These are phyloP conservation scores for Patella depressa DNA, from an alignment of 2,888 invertebrate genomes.

Conservation along the genomic window DNA sequence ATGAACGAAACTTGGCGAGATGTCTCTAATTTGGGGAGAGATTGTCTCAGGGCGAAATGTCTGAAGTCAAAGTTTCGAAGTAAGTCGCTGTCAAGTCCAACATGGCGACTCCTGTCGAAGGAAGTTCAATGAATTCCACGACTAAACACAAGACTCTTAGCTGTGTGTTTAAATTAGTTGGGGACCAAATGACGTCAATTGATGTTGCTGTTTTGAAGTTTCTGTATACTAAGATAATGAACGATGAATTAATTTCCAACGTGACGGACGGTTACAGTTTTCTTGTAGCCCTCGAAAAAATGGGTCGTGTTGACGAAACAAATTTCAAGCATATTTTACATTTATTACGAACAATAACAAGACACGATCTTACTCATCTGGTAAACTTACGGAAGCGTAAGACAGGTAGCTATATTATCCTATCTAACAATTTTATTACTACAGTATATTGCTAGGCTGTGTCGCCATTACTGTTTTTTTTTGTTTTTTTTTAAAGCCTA, in stretches of 20 bases:
- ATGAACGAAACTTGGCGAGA: too few species aligned
- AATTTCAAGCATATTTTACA: constrained; percentile 48
- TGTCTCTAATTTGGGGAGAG: too few species aligned
- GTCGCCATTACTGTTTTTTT: neutral
- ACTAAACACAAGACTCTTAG: constrained; percentile 31
- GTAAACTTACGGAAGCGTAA: constrained; percentile 45
- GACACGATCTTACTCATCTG: constrained; percentile 50
- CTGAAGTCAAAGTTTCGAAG: too few species aligned
- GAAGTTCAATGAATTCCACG: neutral
- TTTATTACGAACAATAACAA: constrained; percentile 40
- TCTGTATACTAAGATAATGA: constrained; percentile 39
- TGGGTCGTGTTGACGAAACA: constrained; percentile 46
- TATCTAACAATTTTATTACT: neutral
- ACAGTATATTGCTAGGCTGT: neutral
- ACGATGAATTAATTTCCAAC: constrained; percentile 33
- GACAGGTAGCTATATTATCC: constrained; percentile 37
- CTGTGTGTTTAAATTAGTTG: constrained; percentile 52
- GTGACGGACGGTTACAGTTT: constrained; percentile 51
- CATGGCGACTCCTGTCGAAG: constrained; percentile 1
- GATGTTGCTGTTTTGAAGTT: constrained; percentile 32
- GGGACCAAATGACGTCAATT: constrained; percentile 38
- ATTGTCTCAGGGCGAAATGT: too few species aligned
- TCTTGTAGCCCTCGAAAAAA: constrained; percentile 47
- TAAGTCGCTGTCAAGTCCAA: neutral
- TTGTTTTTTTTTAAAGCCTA: neutral